phyloP scores from a whole-genome alignment of 1,140 invertebrate genomes.

The Zaprionus davidi region DNA sequence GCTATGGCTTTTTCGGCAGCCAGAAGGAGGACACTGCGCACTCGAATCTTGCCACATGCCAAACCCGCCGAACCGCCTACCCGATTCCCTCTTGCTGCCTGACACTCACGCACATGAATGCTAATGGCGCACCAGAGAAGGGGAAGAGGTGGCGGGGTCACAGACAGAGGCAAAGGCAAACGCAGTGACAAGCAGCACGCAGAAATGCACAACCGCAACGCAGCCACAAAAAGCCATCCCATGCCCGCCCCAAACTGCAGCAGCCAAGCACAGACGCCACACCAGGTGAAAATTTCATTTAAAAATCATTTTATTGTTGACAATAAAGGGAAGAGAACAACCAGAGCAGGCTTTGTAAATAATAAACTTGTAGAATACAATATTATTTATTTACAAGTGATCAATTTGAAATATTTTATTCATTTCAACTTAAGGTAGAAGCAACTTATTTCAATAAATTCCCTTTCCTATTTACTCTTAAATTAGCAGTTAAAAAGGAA shows the following conservation, averaged over 20 bases:
- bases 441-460: too few species aligned
- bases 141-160: conserved; percentile 2
- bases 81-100: conserved; percentile 8
- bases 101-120: conserved; percentile 69
- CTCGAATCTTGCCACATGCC: conserved; percentile 10
- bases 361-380: not conserved
- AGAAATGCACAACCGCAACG: conserved; percentile 74
- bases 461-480: too few species aligned
- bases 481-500: too few species aligned
- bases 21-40: conserved; percentile 6
- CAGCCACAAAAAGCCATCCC: conserved; percentile 60
- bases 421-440: too few species aligned
- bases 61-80: not conserved
- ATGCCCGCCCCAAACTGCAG: not conserved
- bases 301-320: not conserved
- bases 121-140: conserved; percentile 53
- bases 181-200: conserved; percentile 61
- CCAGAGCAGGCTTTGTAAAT: not conserved
- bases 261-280: not conserved
- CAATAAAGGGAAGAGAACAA: not conserved
- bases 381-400: too few species aligned
- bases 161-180: conserved; percentile 21
- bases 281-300: not conserved
- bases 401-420: too few species aligned
- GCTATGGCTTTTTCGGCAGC: conserved; percentile 52